These are phyloP conservation scores for Ellobium chinense DNA, from an alignment of 2,888 invertebrate genomes.

Conservation along the genomic window DNA sequence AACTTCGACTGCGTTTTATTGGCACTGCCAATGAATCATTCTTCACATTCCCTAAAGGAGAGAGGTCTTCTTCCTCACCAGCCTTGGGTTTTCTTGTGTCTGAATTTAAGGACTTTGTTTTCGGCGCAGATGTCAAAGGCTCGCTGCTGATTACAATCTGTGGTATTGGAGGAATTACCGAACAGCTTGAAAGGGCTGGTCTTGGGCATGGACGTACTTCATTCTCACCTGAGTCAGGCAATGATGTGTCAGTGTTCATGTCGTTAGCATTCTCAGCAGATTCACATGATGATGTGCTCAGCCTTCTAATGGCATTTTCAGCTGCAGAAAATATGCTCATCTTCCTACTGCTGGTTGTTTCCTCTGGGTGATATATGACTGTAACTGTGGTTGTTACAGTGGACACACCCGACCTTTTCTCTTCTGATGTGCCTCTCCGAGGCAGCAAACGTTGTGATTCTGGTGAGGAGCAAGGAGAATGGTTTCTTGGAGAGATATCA, in stretches of 20 bases:
- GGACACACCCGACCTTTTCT: neutral
- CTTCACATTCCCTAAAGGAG: neutral
- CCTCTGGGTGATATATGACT: neutral
- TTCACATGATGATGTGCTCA: too few species aligned
- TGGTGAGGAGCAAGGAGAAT: conserved; percentile 19
- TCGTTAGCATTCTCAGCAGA: neutral
- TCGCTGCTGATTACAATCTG: conserved; percentile 1
- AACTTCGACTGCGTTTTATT: neutral
- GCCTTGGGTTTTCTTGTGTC: neutral
- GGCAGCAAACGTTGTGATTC: neutral
- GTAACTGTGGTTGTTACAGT: neutral
- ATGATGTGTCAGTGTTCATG: neutral
- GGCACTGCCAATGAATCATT: conserved; percentile 8
- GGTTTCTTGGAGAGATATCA: neutral
- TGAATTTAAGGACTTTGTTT: neutral
- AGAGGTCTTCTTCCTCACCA: neutral
- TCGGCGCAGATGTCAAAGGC: neutral
- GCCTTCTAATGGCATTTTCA: too few species aligned
- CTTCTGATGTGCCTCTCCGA: neutral
- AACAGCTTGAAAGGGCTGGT: too few species aligned
- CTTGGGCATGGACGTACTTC: too few species aligned
- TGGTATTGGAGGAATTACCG: neutral
- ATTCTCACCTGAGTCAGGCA: too few species aligned
- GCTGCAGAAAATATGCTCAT: neutral
- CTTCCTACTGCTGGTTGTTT: neutral